Base-by-base conservation (phyloP, 1,140 invertebrate species). In the Bombyx mandarina region DNA sequence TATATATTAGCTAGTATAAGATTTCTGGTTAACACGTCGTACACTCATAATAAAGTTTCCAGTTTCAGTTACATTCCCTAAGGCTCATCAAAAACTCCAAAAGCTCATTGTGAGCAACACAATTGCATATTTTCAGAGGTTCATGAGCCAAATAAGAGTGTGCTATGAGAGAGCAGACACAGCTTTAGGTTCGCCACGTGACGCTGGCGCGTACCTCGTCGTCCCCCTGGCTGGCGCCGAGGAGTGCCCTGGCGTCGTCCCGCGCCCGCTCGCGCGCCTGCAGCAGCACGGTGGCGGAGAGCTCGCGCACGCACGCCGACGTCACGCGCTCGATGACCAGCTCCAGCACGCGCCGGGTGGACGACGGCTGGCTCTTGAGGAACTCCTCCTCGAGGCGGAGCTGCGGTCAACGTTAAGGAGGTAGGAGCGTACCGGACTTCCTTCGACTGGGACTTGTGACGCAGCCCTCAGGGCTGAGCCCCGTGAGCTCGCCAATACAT, bases 311-410 rank as follows among this genome's bases (percentile, higher is more conserved):
- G 0, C 67, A 66, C 1, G 69, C 73, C 0, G 79, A 68, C 0
- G 75, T 68, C 7, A 82, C 80, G 0, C 82, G 58, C 22, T 83
- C 80, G 9, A 71, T 67, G 7, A 83, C 79, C 50, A 86, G 18
- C 51, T 86, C 82, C 5, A 85, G 44, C 7, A 81, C 79, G 1
- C 79, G 60, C 2, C 82, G 66, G 0, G 70, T 79, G 0, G 80
- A 83, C 0, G 79, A 76, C 7, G 82, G 80, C 45, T 82, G 82
- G 7, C 71, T 75, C 35, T 78, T 79, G 9, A 85, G 65, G 1
- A 83, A 62, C 48, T 82, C 77, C 60, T 83, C 76, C 66, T 83
- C 80, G 8, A 86, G 56, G 57, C 80, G 79, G 0, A 68, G 57
- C 82, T 86, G 42, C 26, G 26, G 26, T 18, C 12, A 18, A 18